Conservation (phyloP, 2,797 vertebrate genomes). For the Melanotaenia trifasciata region DNA sequence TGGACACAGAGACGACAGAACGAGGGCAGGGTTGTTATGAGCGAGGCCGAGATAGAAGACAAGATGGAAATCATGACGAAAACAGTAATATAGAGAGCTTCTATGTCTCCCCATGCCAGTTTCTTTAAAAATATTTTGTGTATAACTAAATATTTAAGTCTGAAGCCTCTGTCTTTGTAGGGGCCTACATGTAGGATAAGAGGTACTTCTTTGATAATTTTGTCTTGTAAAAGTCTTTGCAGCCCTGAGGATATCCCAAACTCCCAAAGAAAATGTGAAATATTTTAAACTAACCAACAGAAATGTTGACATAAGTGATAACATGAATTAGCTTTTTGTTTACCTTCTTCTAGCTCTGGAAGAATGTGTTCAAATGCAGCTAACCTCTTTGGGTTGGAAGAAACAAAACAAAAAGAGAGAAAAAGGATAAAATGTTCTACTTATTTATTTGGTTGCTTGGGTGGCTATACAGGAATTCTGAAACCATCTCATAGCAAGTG, state of each 20-base stretch:
- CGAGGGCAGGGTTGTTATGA: slow-evolving; percentile 53
- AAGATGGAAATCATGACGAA: slow-evolving; percentile 14
- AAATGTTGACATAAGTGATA: not conserved
- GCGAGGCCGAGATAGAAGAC: slow-evolving; percentile 9
- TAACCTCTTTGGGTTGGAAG: not conserved
- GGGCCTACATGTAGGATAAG: too few species aligned
- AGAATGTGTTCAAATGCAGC: not conserved
- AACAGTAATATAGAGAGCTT: not conserved
- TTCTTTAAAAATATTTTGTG: not conserved
- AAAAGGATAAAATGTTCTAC: not conserved
- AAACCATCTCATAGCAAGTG: not conserved
- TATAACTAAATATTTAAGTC: not conserved
- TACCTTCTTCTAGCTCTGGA: not conserved
- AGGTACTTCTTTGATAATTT: too few species aligned
- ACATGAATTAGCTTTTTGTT: not conserved
- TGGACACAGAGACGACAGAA: slow-evolving; percentile 67
- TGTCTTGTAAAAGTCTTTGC: too few species aligned
- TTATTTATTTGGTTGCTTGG: not conserved
- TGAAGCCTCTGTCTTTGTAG: not conserved
- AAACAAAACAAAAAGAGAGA: too few species aligned
- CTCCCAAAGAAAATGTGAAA: not conserved
- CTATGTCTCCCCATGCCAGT: not conserved
- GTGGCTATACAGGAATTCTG: too few species aligned
- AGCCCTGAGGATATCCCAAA: not conserved
- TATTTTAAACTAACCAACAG: not conserved